phyloP scores from a whole-genome alignment of 2,888 invertebrate species.

The Alitta virens region DNA sequence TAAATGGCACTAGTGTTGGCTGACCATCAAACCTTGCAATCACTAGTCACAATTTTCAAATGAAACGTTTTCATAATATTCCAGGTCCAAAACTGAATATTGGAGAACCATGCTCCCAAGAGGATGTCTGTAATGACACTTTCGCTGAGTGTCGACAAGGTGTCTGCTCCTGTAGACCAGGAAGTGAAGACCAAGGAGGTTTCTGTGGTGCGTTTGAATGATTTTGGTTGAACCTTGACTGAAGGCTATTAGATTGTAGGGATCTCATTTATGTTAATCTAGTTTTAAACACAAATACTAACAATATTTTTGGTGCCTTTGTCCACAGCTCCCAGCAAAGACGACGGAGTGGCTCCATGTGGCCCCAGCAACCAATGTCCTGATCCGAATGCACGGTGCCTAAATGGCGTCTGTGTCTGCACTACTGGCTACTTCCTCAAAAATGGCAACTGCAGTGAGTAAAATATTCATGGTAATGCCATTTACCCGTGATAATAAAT shows the following conservation, averaged over 20 bases:
- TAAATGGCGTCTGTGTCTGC: constrained; percentile 24
- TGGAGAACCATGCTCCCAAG: constrained; percentile 6
- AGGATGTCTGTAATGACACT: constrained; percentile 16
- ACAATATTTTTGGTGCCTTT: not conserved
- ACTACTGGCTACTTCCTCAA: constrained; percentile 26
- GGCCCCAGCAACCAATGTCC: constrained; percentile 19
- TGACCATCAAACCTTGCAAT: too few relatives aligned
- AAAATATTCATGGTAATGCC: too few relatives aligned
- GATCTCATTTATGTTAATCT: too few relatives aligned
- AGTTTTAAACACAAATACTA: too few relatives aligned
- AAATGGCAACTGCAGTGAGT: constrained; percentile 22
- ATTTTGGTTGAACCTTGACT: too few relatives aligned
- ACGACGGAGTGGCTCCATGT: constrained; percentile 8
- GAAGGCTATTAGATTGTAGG: too few relatives aligned
- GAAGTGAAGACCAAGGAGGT: constrained; percentile 4
- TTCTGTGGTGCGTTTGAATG: constrained; percentile 15
- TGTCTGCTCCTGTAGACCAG: constrained; percentile 6
- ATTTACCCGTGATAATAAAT: too few relatives aligned
- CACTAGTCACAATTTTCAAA: too few relatives aligned
- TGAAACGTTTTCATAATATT: too few relatives aligned
- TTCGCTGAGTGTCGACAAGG: constrained; percentile 9
- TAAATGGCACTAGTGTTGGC: too few relatives aligned
- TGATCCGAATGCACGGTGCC: constrained; percentile 28
- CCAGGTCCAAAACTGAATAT: constrained; percentile 6
- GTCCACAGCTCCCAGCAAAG: constrained; percentile 8